A percentile compares a stretch with the other conserved stretches of the same genome.
These are phyloP conservation scores for Cyphomyrus discorhynchus DNA, from an alignment of 2,113 vertebrate species.

Conservation along the genomic window DNA sequence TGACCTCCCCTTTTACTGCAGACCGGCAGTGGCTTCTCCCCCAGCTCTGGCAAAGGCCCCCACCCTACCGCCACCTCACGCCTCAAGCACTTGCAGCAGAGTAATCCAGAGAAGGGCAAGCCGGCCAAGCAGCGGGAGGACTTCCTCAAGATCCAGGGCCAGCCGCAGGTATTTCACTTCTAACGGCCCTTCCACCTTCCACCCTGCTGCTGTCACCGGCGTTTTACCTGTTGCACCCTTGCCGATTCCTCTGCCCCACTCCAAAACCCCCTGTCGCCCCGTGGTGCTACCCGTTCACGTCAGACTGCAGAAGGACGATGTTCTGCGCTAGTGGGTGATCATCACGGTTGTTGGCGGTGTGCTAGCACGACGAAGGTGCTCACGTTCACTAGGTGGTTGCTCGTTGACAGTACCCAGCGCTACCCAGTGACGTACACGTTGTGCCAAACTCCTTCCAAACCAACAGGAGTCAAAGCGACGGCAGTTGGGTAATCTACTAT, in stretches of 20 bases:
- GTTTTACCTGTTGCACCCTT: constrained; percentile 10
- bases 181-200: constrained; percentile 15
- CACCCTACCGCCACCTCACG: constrained; percentile 74
- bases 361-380: background rate
- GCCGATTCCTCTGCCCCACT: constrained; percentile 10
- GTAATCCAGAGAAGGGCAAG: constrained; percentile 85
- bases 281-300: background rate
- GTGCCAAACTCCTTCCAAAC: background rate
- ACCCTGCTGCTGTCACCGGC: background rate
- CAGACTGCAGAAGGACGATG: constrained; percentile 2
- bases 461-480: background rate
- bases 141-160: constrained; percentile 81
- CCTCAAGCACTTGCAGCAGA: constrained; percentile 83
- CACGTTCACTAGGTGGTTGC: background rate
- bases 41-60: constrained; percentile 69
- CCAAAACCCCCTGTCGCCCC: background rate
- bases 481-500: background rate
- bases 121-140: constrained; percentile 81
- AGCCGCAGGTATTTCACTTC: constrained; percentile 78
- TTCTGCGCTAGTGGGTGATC: background rate
- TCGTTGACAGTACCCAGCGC: background rate
- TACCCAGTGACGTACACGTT: background rate
- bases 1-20: constrained; percentile 32
- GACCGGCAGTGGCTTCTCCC: constrained; percentile 52
- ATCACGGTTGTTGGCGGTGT: background rate